Base-by-base conservation (phyloP, 2,797 vertebrate species). In the Huso huso region DNA sequence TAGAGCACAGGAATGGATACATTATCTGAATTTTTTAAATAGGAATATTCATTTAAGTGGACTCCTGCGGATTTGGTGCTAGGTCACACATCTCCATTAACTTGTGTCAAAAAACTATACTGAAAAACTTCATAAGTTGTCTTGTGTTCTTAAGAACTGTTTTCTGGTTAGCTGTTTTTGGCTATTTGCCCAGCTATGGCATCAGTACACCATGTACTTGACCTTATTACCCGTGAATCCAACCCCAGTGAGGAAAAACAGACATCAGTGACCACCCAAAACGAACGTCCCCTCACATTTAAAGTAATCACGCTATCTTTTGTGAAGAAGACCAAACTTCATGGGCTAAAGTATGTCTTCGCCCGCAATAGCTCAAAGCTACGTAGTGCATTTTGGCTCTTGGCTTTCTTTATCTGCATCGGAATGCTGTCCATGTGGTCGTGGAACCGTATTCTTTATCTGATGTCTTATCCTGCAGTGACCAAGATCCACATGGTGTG, bases 271-370 rank as follows among this genome's bases (percentile, higher is more conserved):
- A 69, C 62, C 23, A 9, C 62, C 6, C 69, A 75, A 68, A 65
- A 68, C 18, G 68, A 37, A 4, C 37, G 5, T 37, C 37, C 37
- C 37, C 37, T 37, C 37, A 71, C 78, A 2, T 66, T 70, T 70
- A 82, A 75, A 48, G 80, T 84, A 48, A 79, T 77, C 62, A 84
- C 87, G 0, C 69, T 77, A 53, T 72, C 76, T 51, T 82, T 94
- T 77, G 81, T 94, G 73, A 85, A 77, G 64, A 84, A 77, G 76
- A 93, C 91, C 52, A 91, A 91, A 71, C 81, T 95, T 64, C 93
- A 95, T 0, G 93, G 92, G 23, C 83, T 96, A 72, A 90, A 87
- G 74, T 93, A 93, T 57, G 76, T 90, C 64, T 90, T 91, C 73
- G 82, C 82, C 10, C 68, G 82, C 0, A 79, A 88, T 67, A 91